Evolutionary conservation across 2,113 vertebrate species (phyloP).

Genomic region (Petaurus breviceps): DNA sequence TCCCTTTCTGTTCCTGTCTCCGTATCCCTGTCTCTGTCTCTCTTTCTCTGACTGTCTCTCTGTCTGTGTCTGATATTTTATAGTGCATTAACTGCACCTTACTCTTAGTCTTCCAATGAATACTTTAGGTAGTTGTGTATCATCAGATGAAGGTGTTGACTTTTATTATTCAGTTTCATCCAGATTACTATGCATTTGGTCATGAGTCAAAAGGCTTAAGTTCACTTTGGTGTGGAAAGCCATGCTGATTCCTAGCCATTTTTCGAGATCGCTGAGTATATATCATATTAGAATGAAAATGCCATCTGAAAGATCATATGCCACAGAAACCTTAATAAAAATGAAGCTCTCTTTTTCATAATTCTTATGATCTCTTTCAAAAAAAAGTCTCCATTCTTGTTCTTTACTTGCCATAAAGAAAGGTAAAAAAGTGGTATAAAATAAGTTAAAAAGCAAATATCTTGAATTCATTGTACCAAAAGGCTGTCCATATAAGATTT

Average conservation of each 20-base stretch:
- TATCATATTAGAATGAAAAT: not conserved
- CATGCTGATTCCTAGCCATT: not conserved
- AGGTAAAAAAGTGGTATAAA: not conserved
- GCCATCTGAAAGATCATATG: not conserved
- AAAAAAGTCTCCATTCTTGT: not conserved
- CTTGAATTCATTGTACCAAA: no score
- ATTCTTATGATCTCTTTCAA: conserved; percentile 13
- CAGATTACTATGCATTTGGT: not conserved
- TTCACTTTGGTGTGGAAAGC: not conserved
- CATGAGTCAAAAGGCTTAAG: not conserved
- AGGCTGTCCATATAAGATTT: no score
- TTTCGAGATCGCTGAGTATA: not conserved
- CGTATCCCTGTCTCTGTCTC: conserved; percentile 38
- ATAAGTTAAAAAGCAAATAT: not conserved
- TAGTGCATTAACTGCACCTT: conserved; percentile 31
- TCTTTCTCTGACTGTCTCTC: conserved; percentile 48
- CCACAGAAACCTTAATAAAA: not conserved
- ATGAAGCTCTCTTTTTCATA: not conserved
- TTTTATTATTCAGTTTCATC: conserved; percentile 52
- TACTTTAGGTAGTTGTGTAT: conserved; percentile 54
- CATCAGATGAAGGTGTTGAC: conserved; percentile 1
- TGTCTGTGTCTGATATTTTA: conserved; percentile 66
- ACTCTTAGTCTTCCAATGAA: conserved; percentile 45
- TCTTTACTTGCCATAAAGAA: not conserved
- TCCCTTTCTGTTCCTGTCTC: no score